A percentile compares a stretch with the other conserved stretches of the same genome.
Conservation (phyloP, 1,140 invertebrate species). For the Drosophila nikananu region DNA sequence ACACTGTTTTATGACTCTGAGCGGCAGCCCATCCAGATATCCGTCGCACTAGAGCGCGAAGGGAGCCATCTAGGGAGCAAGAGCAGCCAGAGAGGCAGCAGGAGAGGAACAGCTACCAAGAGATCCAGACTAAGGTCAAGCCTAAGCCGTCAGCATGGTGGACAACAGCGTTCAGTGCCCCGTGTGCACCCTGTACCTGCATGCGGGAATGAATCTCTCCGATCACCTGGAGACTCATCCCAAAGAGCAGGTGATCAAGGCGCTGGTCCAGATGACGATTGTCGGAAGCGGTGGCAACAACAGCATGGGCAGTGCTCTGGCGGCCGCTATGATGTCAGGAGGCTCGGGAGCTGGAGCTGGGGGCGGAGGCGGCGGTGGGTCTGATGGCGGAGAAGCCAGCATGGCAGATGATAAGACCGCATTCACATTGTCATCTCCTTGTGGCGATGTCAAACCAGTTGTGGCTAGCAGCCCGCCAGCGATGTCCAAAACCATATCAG, state of each 20-base stretch:
- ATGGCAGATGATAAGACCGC: conserved; percentile 23
- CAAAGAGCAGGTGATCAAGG: conserved; percentile 94
- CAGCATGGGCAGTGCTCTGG: conserved; percentile 51
- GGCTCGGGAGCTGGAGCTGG: conserved; percentile 4
- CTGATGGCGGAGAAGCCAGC: conserved; percentile 7
- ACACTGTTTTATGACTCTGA: conserved; percentile 72
- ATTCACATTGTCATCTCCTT: neutral
- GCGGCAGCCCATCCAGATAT: conserved; percentile 21
- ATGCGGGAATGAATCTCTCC: conserved; percentile 92
- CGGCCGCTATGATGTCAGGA: conserved; percentile 57
- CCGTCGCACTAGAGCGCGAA: conserved; percentile 20
- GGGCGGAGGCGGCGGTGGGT: conserved; percentile 6
- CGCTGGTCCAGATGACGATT: conserved; percentile 88
- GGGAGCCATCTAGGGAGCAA: conserved; percentile 11
- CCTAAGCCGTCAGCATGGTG: conserved; percentile 85
- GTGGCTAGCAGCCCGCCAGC: conserved; percentile 18
- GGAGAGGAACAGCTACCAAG: conserved; percentile 24
- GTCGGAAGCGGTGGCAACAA: conserved; percentile 52
- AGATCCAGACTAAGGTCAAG: conserved; percentile 10
- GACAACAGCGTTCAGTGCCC: conserved; percentile 89
- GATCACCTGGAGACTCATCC: conserved; percentile 93
- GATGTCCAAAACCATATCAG: conserved; percentile 35
- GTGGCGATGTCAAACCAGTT: conserved; percentile 62
- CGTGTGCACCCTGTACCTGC: conserved; percentile 92
- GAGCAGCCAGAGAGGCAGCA: conserved; percentile 7